These are phyloP conservation scores for Aphelenchoides fujianensis DNA, from an alignment of 1,140 invertebrate genomes.

Conservation along the genomic window DNA sequence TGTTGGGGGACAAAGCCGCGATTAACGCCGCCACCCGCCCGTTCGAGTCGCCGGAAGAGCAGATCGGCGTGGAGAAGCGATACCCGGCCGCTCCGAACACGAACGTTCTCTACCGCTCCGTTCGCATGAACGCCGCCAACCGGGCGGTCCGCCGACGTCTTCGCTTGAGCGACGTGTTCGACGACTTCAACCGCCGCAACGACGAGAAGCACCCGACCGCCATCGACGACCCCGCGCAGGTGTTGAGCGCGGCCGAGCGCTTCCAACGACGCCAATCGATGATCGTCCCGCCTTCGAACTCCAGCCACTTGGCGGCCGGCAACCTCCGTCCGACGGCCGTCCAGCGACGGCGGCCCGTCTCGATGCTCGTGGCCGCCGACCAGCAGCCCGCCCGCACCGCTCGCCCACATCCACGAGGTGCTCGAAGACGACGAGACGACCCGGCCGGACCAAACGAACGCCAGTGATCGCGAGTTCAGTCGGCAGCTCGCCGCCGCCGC, in stretches of 20 bases:
- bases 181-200: conserved; percentile 24
- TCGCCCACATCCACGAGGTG: conserved; percentile 15
- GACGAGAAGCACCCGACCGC: conserved; percentile 28
- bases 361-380: background rate
- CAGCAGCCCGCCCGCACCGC: background rate
- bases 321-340: background rate
- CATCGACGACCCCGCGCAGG: background rate
- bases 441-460: background rate
- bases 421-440: background rate
- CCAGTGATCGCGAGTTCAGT: conserved; percentile 14
- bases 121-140: conserved; percentile 23
- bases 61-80: conserved; percentile 21
- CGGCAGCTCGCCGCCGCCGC: background rate
- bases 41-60: conserved; percentile 9
- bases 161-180: conserved; percentile 25
- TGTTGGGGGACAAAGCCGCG: conserved; percentile 1
- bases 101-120: conserved; percentile 23
- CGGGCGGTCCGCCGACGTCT: conserved; percentile 17
- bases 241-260: background rate
- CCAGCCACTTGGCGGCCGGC: no score
- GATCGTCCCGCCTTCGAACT: background rate
- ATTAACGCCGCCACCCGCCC: background rate
- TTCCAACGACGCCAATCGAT: background rate
- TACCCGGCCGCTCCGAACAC: background rate
- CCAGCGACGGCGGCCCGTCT: background rate